Evolutionary conservation across 2,113 vertebrate species (phyloP).

Genomic region (Archilochus colubris): DNA sequence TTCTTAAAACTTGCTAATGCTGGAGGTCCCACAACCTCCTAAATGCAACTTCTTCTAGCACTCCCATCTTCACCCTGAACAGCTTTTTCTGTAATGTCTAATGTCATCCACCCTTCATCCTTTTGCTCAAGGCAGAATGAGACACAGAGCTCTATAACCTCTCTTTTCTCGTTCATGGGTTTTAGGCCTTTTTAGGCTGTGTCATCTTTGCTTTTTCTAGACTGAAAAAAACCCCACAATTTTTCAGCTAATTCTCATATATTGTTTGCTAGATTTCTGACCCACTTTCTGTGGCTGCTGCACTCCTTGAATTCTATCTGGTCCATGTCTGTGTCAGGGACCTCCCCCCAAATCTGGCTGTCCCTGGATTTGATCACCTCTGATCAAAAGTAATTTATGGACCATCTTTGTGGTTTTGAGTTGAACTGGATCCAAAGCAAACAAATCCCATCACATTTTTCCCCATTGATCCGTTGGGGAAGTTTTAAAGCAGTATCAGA

Average conservation of each 20-base stretch:
- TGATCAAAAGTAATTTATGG: slow-evolving; percentile 22
- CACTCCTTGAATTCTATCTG: background rate
- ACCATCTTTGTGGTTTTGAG: background rate
- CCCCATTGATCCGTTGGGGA: background rate
- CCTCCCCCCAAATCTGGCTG: background rate
- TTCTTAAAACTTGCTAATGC: background rate
- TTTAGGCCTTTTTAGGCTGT: background rate
- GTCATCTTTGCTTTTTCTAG: background rate
- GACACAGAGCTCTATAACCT: background rate
- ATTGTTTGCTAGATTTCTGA: background rate
- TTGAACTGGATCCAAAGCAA: background rate
- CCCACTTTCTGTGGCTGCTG: background rate
- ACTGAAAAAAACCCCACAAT: background rate
- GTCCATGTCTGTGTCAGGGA: background rate
- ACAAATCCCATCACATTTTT: background rate
- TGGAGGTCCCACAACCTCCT: background rate
- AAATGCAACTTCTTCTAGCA: background rate
- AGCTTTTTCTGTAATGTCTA: background rate
- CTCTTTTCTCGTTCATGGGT: background rate
- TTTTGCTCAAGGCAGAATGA: background rate
- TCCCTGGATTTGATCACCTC: slow-evolving; percentile 31
- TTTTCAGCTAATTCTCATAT: background rate
- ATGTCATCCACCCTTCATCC: background rate
- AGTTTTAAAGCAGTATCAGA: slow-evolving; percentile 35
- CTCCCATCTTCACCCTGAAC: background rate